Evolutionary conservation across 2,113 vertebrate species (phyloP).

Genomic region (Paralichthys olivaceus): DNA sequence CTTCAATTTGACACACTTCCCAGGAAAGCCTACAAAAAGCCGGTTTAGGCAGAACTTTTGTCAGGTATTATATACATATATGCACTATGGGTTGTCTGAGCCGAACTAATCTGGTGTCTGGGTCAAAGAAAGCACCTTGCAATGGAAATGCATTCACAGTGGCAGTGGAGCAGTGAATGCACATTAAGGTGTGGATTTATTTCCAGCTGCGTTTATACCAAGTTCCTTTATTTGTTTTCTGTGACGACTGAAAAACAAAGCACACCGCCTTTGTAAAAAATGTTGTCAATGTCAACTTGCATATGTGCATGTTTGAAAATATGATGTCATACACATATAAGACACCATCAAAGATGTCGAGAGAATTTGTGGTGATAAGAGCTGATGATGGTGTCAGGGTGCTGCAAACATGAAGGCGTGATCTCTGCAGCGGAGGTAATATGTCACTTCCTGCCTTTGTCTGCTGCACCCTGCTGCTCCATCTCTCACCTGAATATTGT

Average conservation of each 20-base stretch:
- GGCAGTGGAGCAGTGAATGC: conserved; percentile 36
- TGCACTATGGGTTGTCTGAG: conserved; percentile 10
- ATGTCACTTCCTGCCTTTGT: too few species aligned
- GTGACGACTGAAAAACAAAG: not conserved
- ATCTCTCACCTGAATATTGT: too few species aligned
- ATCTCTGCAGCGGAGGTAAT: too few species aligned
- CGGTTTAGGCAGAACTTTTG: conserved; percentile 56
- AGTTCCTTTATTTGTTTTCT: not conserved
- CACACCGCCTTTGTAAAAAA: not conserved
- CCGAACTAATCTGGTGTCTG: conserved; percentile 50
- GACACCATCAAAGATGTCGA: too few species aligned
- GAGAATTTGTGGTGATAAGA: too few species aligned
- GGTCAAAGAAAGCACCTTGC: conserved; percentile 42
- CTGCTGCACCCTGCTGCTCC: too few species aligned
- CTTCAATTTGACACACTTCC: conserved; percentile 63
- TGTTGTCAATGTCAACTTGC: not conserved
- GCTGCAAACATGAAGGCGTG: too few species aligned
- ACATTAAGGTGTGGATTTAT: conserved; percentile 41
- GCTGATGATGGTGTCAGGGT: too few species aligned
- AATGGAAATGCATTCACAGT: conserved; percentile 24
- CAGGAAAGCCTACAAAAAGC: conserved; percentile 42
- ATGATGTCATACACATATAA: not conserved
- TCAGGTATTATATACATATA: conserved; percentile 36
- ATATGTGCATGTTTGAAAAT: not conserved
- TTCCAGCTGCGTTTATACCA: conserved; percentile 31